Percentiles rank a stretch among this genome's conserved stretches.
These are phyloP conservation scores for Lepidocyrtinus sp. DNA, from an alignment of 2,888 invertebrate species.

Conservation along the genomic window DNA sequence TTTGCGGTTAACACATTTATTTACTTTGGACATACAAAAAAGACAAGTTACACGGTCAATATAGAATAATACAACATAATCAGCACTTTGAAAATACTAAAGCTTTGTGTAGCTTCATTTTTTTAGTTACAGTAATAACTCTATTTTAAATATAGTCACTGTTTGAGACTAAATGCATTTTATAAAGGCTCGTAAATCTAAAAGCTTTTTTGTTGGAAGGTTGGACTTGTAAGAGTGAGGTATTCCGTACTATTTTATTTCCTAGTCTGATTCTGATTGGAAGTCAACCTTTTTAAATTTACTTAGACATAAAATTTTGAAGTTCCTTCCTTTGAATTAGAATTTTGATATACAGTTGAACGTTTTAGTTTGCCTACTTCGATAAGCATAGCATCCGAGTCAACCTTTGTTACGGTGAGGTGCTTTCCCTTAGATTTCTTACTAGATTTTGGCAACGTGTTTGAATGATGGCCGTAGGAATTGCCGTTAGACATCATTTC, in stretches of 20 bases:
- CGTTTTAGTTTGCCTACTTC: slow-evolving; percentile 67
- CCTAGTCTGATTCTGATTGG: background rate
- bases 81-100: background rate
- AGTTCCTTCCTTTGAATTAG: slow-evolving; percentile 39
- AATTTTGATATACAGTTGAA: slow-evolving; percentile 42
- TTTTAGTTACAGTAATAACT: background rate
- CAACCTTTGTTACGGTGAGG: slow-evolving; percentile 54
- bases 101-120: background rate
- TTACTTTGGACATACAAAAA: slow-evolving; percentile 11
- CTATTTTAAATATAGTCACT: background rate
- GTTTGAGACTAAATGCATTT: background rate
- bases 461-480: slow-evolving; percentile 53
- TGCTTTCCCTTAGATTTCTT: slow-evolving; percentile 63
- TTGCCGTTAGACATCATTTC: slow-evolving; percentile 30
- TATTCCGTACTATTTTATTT: background rate
- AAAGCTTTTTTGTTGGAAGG: background rate
- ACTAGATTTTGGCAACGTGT: slow-evolving; percentile 66
- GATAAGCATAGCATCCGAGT: slow-evolving; percentile 67
- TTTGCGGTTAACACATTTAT: slow-evolving; percentile 4
- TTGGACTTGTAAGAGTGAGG: background rate
- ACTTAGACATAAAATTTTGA: slow-evolving; percentile 66
- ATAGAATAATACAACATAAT: too few species aligned
- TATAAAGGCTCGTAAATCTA: background rate
- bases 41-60: background rate
- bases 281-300: too few species aligned